Percentiles rank a stretch among this genome's conserved stretches.
These are phyloP conservation scores for Corythornis vintsioides DNA, from an alignment of 2,113 vertebrate species.

Conservation along the genomic window DNA sequence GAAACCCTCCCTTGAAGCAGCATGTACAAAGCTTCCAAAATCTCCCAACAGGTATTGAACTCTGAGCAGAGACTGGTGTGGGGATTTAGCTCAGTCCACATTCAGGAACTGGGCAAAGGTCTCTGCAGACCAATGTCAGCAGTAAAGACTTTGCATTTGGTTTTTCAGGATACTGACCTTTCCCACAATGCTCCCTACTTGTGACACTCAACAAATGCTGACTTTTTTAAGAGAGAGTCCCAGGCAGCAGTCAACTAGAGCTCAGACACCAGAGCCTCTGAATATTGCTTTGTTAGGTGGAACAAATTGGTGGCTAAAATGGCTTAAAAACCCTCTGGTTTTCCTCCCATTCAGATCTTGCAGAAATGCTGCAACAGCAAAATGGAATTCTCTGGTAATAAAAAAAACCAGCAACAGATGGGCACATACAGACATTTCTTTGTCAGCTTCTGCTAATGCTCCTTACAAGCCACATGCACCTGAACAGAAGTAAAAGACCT, in stretches of 20 bases:
- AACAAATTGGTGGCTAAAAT: not conserved
- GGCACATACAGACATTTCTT: not conserved
- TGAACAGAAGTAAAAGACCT: not conserved
- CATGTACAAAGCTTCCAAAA: not conserved
- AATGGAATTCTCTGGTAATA: not conserved
- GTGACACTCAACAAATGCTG: not conserved
- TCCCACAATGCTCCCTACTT: not conserved
- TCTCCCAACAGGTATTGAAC: not conserved
- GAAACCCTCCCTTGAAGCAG: not conserved
- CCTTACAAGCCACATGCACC: not conserved
- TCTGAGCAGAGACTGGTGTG: not conserved
- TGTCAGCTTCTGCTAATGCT: not conserved
- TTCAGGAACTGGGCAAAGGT: not conserved
- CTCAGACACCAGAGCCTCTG: not conserved
- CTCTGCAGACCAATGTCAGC: conserved; percentile 5
- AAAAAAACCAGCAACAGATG: not conserved
- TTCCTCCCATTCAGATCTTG: not conserved
- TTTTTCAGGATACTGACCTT: not conserved
- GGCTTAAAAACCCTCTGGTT: not conserved
- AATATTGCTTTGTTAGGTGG: not conserved
- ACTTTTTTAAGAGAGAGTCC: not conserved
- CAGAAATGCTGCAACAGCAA: not conserved
- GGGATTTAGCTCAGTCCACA: not conserved
- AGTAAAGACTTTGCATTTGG: not conserved
- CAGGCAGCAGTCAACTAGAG: not conserved